phyloP scores from a whole-genome alignment of 2,113 vertebrate genomes.

The Siniperca knerii region DNA sequence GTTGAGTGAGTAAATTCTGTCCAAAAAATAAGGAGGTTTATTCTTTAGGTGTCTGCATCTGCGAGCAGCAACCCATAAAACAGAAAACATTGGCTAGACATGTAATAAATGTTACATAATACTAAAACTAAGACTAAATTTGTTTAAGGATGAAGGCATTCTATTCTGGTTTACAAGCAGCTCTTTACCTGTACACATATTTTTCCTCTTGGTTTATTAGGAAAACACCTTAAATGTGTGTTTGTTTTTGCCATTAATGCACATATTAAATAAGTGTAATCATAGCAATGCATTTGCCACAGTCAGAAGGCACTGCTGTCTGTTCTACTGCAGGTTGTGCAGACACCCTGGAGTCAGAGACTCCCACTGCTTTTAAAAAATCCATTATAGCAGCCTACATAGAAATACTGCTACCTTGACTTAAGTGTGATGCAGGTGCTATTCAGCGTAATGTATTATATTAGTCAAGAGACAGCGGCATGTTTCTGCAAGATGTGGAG shows the following conservation, averaged over 20 bases:
- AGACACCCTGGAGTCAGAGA: conserved; percentile 17
- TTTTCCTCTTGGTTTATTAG: background rate
- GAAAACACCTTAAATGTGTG: background rate
- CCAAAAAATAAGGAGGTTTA: background rate
- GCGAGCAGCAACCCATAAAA: background rate
- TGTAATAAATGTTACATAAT: background rate
- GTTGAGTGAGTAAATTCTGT: background rate
- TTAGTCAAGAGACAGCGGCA: conserved; percentile 34
- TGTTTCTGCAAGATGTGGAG: conserved; percentile 26
- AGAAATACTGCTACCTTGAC: conserved; percentile 33
- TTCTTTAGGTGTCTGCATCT: conserved; percentile 12
- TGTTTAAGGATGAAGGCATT: background rate
- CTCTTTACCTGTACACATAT: background rate
- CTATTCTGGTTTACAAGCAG: background rate
- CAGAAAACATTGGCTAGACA: background rate
- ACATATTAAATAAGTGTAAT: background rate
- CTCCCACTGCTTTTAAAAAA: conserved; percentile 35
- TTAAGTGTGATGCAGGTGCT: conserved; percentile 38
- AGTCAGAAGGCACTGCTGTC: background rate
- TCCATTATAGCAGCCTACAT: conserved; percentile 30
- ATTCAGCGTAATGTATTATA: conserved; percentile 18
- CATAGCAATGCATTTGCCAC: conserved; percentile 7
- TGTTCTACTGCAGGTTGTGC: conserved; percentile 18
- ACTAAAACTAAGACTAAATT: background rate
- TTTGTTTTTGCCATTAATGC: background rate